phyloP scores from a whole-genome alignment of 2,888 invertebrate species.

The Carterocephalus palaemon region DNA sequence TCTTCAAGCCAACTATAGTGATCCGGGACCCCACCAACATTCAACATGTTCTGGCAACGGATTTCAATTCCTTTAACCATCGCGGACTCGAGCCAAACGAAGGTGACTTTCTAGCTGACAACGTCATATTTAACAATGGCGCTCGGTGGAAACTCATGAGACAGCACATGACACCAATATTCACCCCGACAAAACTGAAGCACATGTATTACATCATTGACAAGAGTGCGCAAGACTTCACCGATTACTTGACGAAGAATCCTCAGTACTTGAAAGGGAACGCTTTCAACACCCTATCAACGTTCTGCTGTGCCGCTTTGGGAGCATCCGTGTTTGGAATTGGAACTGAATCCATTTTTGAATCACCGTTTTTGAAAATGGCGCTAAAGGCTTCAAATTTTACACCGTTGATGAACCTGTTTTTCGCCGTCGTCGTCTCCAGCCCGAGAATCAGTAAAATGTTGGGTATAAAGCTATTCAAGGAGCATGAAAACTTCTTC shows the following conservation, averaged over 20 bases:
- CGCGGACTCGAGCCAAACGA: constrained; percentile 32
- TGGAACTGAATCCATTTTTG: constrained; percentile 41
- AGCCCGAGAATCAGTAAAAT: constrained; percentile 32
- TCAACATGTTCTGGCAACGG: constrained; percentile 35
- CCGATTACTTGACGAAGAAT: constrained; percentile 39
- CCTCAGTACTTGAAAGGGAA: constrained; percentile 38
- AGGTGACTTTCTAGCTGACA: constrained; percentile 34
- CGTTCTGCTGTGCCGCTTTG: constrained; percentile 40
- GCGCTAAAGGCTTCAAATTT: constrained; percentile 30
- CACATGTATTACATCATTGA: constrained; percentile 45
- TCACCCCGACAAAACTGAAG: constrained; percentile 44
- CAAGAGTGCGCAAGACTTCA: constrained; percentile 40
- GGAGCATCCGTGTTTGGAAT: constrained; percentile 54
- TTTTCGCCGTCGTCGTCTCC: constrained; percentile 30
- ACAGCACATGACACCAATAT: constrained; percentile 46
- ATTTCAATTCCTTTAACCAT: constrained; percentile 38
- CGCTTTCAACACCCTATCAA: constrained; percentile 31
- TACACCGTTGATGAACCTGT: constrained; percentile 26
- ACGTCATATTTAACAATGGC: constrained; percentile 36
- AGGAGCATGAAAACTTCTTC: constrained; percentile 48
- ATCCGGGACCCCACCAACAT: constrained; percentile 38
- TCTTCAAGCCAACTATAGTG: constrained; percentile 34
- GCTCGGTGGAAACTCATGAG: constrained; percentile 42
- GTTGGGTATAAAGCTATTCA: constrained; percentile 44
- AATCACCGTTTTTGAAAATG: constrained; percentile 42